phyloP scores from a whole-genome alignment of 1,140 invertebrate genomes.

The Meloidogyne exigua region DNA sequence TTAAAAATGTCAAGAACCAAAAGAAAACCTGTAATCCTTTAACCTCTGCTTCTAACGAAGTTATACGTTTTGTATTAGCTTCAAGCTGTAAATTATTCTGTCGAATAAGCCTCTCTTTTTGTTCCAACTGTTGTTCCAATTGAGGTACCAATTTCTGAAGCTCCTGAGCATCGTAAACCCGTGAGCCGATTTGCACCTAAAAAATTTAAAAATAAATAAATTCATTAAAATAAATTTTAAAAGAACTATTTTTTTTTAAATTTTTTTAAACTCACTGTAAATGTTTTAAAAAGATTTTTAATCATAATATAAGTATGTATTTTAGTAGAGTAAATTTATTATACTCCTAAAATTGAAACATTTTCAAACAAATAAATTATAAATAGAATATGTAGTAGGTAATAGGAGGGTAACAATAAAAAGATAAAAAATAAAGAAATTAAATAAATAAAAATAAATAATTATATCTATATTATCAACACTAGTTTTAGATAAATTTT shows the following conservation, averaged over 20 bases:
- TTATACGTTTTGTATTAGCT: conserved; percentile 50
- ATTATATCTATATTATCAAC: too few relatives aligned
- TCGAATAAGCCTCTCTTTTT: conserved; percentile 55
- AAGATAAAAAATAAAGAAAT: too few relatives aligned
- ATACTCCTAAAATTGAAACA: too few relatives aligned
- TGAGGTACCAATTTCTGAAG: conserved; percentile 63
- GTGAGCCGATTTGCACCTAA: conserved; percentile 55
- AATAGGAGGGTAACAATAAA: too few relatives aligned
- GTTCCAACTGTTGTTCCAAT: conserved; percentile 56
- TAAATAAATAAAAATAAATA: too few relatives aligned
- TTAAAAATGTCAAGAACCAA: too few relatives aligned
- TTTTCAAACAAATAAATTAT: too few relatives aligned
- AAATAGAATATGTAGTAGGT: too few relatives aligned
- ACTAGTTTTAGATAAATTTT: too few relatives aligned
- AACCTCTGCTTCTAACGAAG: conserved; percentile 55
- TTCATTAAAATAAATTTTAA: not conserved
- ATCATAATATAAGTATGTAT: too few relatives aligned
- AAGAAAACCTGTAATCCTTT: conserved; percentile 49
- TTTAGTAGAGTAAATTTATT: too few relatives aligned
- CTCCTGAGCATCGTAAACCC: conserved; percentile 59
- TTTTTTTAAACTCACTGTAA: not conserved
- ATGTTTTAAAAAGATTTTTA: not conserved
- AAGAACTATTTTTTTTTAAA: too few relatives aligned
- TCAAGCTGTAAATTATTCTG: conserved; percentile 57
- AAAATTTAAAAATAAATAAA: conserved; percentile 22